These are phyloP conservation scores for Caiman crocodilus DNA, from an alignment of 2,797 vertebrate genomes.

Conservation along the genomic window DNA sequence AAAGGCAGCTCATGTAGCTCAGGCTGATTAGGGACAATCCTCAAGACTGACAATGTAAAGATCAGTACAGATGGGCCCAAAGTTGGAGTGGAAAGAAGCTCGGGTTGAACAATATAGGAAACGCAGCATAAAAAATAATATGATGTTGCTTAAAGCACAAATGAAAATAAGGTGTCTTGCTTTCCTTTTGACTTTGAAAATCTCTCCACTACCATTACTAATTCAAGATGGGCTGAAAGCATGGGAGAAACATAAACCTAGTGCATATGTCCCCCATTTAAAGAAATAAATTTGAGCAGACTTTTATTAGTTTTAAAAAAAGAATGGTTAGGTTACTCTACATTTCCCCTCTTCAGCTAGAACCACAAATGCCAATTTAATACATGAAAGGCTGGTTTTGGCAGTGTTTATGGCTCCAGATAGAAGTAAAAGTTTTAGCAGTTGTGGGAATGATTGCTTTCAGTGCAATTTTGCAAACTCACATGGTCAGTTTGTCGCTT, in stretches of 20 bases:
- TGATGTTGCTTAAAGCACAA: not conserved
- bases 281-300: not conserved
- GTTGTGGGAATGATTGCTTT: not conserved
- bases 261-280: not conserved
- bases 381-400: not conserved
- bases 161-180: not conserved
- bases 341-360: not conserved
- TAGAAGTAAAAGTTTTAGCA: not conserved
- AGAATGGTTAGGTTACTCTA: not conserved
- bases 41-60: too few species aligned
- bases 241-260: not conserved
- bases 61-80: too few species aligned
- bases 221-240: not conserved
- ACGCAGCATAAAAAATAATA: not conserved
- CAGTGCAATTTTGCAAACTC: not conserved
- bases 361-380: not conserved
- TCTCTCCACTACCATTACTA: not conserved
- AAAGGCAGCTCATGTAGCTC: too few species aligned
- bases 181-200: not conserved
- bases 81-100: constrained; percentile 7
- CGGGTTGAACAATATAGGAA: not conserved
- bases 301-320: too few species aligned
- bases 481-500: not conserved
- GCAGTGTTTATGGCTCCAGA: not conserved
- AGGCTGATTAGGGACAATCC: too few species aligned